Conservation (phyloP, 2,888 invertebrate species). For the Sclerodermus sp. region DNA sequence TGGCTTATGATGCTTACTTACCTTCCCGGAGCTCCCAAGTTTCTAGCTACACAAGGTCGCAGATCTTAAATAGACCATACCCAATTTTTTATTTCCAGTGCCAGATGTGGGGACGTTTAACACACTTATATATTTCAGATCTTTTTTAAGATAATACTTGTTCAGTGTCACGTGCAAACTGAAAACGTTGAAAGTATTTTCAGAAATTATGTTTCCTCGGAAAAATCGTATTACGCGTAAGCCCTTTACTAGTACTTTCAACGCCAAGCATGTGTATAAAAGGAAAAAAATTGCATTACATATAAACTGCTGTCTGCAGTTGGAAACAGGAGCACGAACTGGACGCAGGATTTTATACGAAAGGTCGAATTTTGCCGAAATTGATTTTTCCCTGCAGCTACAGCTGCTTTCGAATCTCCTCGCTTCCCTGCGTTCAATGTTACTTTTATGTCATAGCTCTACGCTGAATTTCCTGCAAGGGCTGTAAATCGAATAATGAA, state of each 20-base stretch:
- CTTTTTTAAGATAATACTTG: too few relatives aligned
- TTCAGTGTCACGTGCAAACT: slow-evolving; percentile 16
- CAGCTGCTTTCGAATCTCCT: slow-evolving; percentile 14
- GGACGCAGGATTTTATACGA: slow-evolving; percentile 29
- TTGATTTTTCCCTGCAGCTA: slow-evolving; percentile 33
- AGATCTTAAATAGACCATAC: slow-evolving; percentile 11
- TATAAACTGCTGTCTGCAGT: slow-evolving; percentile 1
- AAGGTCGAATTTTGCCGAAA: slow-evolving; percentile 33
- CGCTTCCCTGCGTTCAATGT: slow-evolving; percentile 8
- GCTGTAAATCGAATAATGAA: slow-evolving; percentile 40
- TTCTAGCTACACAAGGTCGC: slow-evolving; percentile 3
- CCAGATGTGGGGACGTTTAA: too few relatives aligned
- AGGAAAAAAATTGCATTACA: too few relatives aligned
- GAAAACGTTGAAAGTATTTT: slow-evolving; percentile 18
- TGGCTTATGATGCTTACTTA: slow-evolving; percentile 20
- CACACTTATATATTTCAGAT: too few relatives aligned
- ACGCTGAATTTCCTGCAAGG: slow-evolving; percentile 32
- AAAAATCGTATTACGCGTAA: too few relatives aligned
- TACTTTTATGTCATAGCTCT: slow-evolving; percentile 33
- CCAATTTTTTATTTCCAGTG: slow-evolving; percentile 11
- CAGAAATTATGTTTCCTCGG: not conserved
- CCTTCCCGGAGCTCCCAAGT: slow-evolving; percentile 12
- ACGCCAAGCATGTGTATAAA: too few relatives aligned
- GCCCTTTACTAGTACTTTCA: too few relatives aligned
- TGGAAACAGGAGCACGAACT: slow-evolving; percentile 16